Evolutionary conservation across 2,797 vertebrate species (phyloP), one percentile per base, ranked within the genome.

Genomic region (Cryptoprocta ferox): DNA sequence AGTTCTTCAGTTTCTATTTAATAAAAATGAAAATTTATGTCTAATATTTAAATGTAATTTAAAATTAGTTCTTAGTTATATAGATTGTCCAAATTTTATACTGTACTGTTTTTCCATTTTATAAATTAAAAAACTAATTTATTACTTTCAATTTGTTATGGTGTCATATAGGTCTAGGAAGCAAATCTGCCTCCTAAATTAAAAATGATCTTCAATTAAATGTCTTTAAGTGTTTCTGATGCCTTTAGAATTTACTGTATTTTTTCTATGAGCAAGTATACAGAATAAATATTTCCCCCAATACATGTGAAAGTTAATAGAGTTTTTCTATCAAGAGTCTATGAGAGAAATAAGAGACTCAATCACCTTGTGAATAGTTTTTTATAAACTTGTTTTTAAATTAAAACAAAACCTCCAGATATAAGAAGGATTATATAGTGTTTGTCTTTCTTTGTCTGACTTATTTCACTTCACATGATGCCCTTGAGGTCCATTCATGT

Each of bases 311-410:
- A 95, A 95, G 37, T 3, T 98, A 96, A 97, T 70, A 71, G 79
- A 91, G 35, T 98, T 98, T 97, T 98, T 98, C 90, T 86, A 95
- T 75, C 28, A 50, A 94, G 63, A 94, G 37, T 73, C 65, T 82
- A 18, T 73, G 45, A 84, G 94, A 94, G 94, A 98, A 98, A 98
- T 56, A 83, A 96, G 32, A 96, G 91, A 97, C 4, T 95, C 82
- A 97, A 14, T 98, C 97, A 97, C 82, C 95, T 97, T 96, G 42
- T 56, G 86, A 79, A 63, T 88, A 76, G 53, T 82, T 98, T 98
- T 98, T 78, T n/a, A 78, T 13, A 19, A 78, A 53, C 18, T n/a
- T 73, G 4, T 70, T 70, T 70, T 65, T 32, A 65, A 32, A 15
- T 32, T 32, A 32, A 65, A 65, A 65, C 42, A 65, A 63, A 13